phyloP scores from a whole-genome alignment of 2,797 vertebrate genomes.

The Dermochelys coriacea region DNA sequence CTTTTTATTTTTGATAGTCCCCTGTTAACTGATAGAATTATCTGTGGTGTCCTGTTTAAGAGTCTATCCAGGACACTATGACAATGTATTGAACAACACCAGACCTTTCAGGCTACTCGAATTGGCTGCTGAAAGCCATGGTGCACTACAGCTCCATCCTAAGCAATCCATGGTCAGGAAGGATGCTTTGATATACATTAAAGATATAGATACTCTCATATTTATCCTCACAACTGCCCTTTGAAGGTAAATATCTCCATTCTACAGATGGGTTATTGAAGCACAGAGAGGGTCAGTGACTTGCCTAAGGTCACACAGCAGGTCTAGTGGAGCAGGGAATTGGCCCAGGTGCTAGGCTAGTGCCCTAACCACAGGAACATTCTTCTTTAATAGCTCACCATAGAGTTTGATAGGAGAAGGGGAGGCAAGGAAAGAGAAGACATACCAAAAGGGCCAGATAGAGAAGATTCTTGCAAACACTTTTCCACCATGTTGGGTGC shows the following conservation, averaged over 20 bases:
- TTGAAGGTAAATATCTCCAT: not conserved
- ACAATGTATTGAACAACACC: not conserved
- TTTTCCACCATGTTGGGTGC: too few species aligned
- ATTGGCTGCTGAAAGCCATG: not conserved
- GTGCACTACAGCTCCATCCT: not conserved
- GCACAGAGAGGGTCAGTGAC: not conserved
- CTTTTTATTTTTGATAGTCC: not conserved
- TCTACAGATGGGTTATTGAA: not conserved
- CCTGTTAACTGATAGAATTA: not conserved
- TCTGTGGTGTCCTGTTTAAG: not conserved
- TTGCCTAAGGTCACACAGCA: fast-evolving
- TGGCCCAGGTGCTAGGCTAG: not conserved
- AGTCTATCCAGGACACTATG: not conserved
- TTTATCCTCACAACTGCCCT: not conserved
- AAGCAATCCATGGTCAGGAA: not conserved
- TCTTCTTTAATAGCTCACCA: not conserved
- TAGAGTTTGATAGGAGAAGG: not conserved
- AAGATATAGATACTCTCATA: not conserved
- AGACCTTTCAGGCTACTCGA: fast-evolving
- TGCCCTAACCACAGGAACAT: not conserved
- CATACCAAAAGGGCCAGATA: not conserved
- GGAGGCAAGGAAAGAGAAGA: not conserved
- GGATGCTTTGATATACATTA: fast-evolving
- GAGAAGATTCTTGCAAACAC: too few species aligned
- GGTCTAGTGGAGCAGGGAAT: not conserved